A percentile compares a stretch with the other conserved stretches of the same genome.
Conservation (phyloP, 2,113 vertebrate genomes). For the Onychorhynchus coronatus region DNA sequence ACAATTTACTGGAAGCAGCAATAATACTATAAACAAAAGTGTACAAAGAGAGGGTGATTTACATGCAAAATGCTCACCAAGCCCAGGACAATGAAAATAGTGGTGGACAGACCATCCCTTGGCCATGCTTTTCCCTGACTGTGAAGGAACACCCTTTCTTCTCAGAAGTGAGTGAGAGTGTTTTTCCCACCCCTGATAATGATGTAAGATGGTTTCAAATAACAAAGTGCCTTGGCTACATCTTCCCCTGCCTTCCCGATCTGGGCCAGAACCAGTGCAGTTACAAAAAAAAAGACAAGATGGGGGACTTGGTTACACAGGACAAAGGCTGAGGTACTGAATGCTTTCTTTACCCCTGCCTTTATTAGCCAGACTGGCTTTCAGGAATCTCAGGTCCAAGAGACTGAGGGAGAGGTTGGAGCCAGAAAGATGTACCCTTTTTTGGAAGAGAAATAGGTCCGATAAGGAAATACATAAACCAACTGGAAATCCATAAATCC, state of each 20-base stretch:
- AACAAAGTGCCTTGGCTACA: background rate
- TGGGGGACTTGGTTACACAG: background rate
- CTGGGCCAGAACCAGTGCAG: accelerated
- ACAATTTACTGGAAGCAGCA: background rate
- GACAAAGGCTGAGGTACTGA: background rate
- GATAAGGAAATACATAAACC: background rate
- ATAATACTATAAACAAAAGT: background rate
- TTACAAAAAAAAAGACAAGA: background rate
- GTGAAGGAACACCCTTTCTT: background rate
- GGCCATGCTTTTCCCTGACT: accelerated
- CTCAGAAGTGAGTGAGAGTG: background rate
- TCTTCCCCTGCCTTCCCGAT: too few relatives aligned
- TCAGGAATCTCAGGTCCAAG: background rate
- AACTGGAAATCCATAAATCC: background rate
- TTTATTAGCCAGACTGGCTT: background rate
- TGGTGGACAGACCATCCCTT: accelerated
- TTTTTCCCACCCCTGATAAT: background rate
- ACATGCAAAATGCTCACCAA: background rate
- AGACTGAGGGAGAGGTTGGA: background rate
- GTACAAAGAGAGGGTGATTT: background rate
- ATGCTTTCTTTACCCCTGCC: background rate
- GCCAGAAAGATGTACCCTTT: accelerated
- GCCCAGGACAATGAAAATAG: background rate
- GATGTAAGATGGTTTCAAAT: background rate
- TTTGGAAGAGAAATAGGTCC: too few relatives aligned